These are phyloP conservation scores for Bubo scandiacus DNA, from an alignment of 2,113 vertebrate species.

Conservation along the genomic window DNA sequence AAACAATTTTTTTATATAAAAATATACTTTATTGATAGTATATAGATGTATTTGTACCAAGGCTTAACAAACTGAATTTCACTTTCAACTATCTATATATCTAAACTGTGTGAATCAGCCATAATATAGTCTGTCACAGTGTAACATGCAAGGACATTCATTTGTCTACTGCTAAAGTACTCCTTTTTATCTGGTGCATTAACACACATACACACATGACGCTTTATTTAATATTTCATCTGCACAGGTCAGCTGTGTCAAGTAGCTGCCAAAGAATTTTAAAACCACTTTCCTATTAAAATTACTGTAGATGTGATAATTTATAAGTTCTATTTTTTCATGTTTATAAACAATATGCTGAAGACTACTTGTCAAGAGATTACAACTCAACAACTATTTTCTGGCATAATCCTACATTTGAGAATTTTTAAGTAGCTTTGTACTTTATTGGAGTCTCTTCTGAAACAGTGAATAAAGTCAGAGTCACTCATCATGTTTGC, in stretches of 20 bases:
- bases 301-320: not conserved
- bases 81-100: not conserved
- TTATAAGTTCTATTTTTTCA: not conserved
- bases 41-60: not conserved
- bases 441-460: conserved; percentile 84
- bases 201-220: not conserved
- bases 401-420: conserved; percentile 80
- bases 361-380: not conserved
- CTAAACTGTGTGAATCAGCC: not conserved
- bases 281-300: not conserved
- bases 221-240: conserved; percentile 9
- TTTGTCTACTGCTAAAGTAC: not conserved
- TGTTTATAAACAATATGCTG: not conserved
- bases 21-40: not conserved
- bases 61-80: not conserved
- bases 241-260: not conserved
- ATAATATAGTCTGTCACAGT: not conserved
- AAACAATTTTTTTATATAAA: not conserved
- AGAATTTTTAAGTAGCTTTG: conserved; percentile 87
- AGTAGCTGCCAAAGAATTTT: not conserved
- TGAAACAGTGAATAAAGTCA: conserved; percentile 83
- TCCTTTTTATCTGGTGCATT: not conserved
- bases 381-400: conserved; percentile 56
- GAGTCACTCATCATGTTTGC: conserved; percentile 76
- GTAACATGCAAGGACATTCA: not conserved